Evolutionary conservation across 2,797 vertebrate genomes (phyloP).

Genomic region (Apogon hyalosoma): DNA sequence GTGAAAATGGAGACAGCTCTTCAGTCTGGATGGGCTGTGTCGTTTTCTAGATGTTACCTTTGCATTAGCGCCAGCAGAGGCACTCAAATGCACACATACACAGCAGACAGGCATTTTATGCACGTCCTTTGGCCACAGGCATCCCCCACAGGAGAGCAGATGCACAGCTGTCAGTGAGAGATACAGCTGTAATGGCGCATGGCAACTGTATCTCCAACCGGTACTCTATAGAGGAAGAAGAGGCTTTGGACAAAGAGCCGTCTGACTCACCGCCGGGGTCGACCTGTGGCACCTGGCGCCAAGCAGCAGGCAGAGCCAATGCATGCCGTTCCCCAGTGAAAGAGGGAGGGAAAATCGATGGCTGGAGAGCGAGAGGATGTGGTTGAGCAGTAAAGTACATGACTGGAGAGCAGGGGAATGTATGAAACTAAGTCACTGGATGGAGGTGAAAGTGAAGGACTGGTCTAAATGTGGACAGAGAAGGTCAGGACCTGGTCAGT

Average conservation of each 20-base stretch:
- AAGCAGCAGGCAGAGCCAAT: slow-evolving; percentile 12
- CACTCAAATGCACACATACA: slow-evolving; percentile 1
- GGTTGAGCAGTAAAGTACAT: slow-evolving; percentile 48
- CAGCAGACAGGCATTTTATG: slow-evolving; percentile 40
- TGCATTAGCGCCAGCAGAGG: slow-evolving; percentile 32
- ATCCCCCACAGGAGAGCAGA: slow-evolving; percentile 44
- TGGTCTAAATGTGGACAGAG: slow-evolving; percentile 11
- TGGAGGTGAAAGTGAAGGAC: slow-evolving; percentile 43
- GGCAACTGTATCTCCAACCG: slow-evolving; percentile 34
- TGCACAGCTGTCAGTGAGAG: slow-evolving; percentile 60
- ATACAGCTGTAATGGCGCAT: slow-evolving; percentile 47
- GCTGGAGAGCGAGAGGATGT: slow-evolving; percentile 49
- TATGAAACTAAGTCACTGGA: slow-evolving; percentile 24
- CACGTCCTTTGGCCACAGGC: slow-evolving; percentile 44
- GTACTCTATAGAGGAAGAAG: slow-evolving; percentile 16
- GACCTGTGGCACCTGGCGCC: slow-evolving; percentile 56
- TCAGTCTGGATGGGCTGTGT: slow-evolving; percentile 34
- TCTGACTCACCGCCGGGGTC: slow-evolving; percentile 19
- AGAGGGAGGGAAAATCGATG: slow-evolving; percentile 56
- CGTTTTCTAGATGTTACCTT: slow-evolving; percentile 30
- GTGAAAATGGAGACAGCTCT: slow-evolving; percentile 42
- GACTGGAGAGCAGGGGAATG: slow-evolving; percentile 37
- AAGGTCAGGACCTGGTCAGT: slow-evolving; percentile 47
- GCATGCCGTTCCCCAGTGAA: slow-evolving; percentile 28
- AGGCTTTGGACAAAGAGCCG: slow-evolving; percentile 18